phyloP scores from a whole-genome alignment of 1,140 invertebrate genomes.

The Vanessa atalanta region DNA sequence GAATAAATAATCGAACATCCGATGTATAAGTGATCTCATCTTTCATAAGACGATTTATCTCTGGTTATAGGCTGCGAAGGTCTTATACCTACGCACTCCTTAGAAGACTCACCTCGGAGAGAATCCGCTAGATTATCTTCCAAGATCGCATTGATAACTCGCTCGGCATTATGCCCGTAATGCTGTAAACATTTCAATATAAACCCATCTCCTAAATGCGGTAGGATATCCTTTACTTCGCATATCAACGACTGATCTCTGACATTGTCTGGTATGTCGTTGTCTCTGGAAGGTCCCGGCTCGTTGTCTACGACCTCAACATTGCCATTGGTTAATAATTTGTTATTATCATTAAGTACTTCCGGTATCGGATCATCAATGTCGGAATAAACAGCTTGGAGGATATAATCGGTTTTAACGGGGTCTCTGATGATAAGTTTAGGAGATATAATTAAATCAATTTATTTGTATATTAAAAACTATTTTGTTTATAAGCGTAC shows the following conservation, averaged over 20 bases:
- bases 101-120: slow-evolving; percentile 53
- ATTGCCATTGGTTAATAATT: slow-evolving; percentile 54
- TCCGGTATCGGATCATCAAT: slow-evolving; percentile 62
- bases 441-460: slow-evolving; percentile 36
- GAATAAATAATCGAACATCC: too few species aligned
- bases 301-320: slow-evolving; percentile 51
- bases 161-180: slow-evolving; percentile 86
- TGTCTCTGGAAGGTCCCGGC: slow-evolving; percentile 63
- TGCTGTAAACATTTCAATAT: slow-evolving; percentile 87
- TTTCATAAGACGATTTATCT: too few species aligned
- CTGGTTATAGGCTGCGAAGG: too few species aligned
- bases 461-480: neutral
- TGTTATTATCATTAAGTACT: slow-evolving; percentile 43
- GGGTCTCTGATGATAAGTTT: slow-evolving; percentile 78
- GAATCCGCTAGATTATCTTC: slow-evolving; percentile 83
- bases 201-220: slow-evolving; percentile 88
- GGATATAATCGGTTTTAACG: slow-evolving; percentile 82
- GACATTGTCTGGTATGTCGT: slow-evolving; percentile 73
- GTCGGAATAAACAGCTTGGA: slow-evolving; percentile 78
- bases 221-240: slow-evolving; percentile 89
- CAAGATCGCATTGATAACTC: slow-evolving; percentile 90
- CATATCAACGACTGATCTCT: slow-evolving; percentile 83
- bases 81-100: neutral
- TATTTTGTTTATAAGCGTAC: too few species aligned
- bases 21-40: too few species aligned